Percentiles rank a stretch among this genome's conserved stretches.
Evolutionary conservation across 2,113 vertebrate genomes (phyloP).

Genomic region (Takifugu bimaculatus): DNA sequence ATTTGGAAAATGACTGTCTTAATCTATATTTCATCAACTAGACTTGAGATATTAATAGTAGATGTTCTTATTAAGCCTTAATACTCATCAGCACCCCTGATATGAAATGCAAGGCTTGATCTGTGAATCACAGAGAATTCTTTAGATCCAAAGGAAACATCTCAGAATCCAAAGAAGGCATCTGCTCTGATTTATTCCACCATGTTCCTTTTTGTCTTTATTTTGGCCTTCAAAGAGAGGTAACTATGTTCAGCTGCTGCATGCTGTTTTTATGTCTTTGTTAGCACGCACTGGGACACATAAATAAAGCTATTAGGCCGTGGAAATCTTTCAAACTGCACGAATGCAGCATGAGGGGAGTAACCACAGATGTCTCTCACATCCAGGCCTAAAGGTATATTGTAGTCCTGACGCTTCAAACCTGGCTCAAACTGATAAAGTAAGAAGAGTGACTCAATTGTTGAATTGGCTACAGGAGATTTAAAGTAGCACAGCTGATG

Average conservation of each 20-base stretch:
- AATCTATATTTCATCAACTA: slow-evolving; percentile 67
- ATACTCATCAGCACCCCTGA: slow-evolving; percentile 50
- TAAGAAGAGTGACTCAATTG: slow-evolving; percentile 27
- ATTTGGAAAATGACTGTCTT: slow-evolving; percentile 60
- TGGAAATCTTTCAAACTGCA: slow-evolving; percentile 51
- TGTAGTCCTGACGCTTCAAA: slow-evolving; percentile 27
- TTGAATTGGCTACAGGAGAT: slow-evolving; percentile 24
- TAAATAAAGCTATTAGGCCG: slow-evolving; percentile 48
- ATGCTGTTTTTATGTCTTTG: slow-evolving; percentile 33
- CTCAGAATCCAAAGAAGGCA: too few relatives aligned
- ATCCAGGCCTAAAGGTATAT: slow-evolving; percentile 51
- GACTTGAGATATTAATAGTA: slow-evolving; percentile 61
- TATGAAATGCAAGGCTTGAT: slow-evolving; percentile 31
- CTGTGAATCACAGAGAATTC: background rate
- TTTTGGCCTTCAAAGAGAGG: slow-evolving; percentile 14
- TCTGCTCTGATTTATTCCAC: slow-evolving; percentile 26
- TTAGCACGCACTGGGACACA: slow-evolving; percentile 34
- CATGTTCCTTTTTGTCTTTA: slow-evolving; percentile 22
- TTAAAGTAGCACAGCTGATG: slow-evolving; percentile 18
- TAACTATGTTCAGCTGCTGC: slow-evolving; percentile 39
- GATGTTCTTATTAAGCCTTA: slow-evolving; percentile 53
- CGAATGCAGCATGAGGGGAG: slow-evolving; percentile 36
- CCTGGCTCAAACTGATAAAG: slow-evolving; percentile 38
- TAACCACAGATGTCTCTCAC: slow-evolving; percentile 57
- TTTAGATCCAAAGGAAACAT: slow-evolving; percentile 29